A percentile compares a stretch with the other conserved stretches of the same genome.
These are phyloP conservation scores for Cydia amplana DNA, from an alignment of 1,140 invertebrate species.

Conservation along the genomic window DNA sequence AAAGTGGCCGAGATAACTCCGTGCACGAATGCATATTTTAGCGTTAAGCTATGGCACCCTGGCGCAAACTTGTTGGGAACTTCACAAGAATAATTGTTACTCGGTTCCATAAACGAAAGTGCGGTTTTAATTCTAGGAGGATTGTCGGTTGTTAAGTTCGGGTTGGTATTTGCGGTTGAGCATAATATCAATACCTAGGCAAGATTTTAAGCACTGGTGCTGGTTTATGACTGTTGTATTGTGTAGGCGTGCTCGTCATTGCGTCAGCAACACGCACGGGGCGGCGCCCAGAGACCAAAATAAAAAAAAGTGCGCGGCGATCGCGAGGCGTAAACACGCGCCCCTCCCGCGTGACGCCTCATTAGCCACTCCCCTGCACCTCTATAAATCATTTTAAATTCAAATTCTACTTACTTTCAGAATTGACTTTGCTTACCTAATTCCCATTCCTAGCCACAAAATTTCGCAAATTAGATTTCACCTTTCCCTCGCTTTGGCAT, in stretches of 20 bases:
- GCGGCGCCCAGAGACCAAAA: slow-evolving; percentile 59
- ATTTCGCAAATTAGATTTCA: slow-evolving; percentile 76
- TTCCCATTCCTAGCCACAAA: slow-evolving; percentile 68
- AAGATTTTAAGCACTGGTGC: background rate
- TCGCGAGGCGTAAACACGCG: slow-evolving; percentile 66
- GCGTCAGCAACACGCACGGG: slow-evolving; percentile 44
- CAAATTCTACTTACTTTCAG: slow-evolving; percentile 78
- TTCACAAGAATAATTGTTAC: slow-evolving; percentile 70
- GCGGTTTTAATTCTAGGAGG: slow-evolving; percentile 34
- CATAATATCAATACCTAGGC: background rate
- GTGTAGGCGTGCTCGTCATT: slow-evolving; percentile 45
- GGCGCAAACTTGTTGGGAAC: slow-evolving; percentile 70
- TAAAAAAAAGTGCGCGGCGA: slow-evolving; percentile 66
- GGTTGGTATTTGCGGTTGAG: slow-evolving; percentile 5
- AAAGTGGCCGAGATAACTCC: slow-evolving; percentile 70
- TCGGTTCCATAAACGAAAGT: slow-evolving; percentile 45
- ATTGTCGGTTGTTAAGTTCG: background rate
- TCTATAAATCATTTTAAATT: slow-evolving; percentile 80
- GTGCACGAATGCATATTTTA: slow-evolving; percentile 75
- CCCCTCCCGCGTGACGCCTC: slow-evolving; percentile 76
- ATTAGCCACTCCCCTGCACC: slow-evolving; percentile 75
- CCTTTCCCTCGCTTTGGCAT: slow-evolving; percentile 56
- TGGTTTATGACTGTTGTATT: slow-evolving; percentile 24
- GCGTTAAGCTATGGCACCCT: slow-evolving; percentile 66
- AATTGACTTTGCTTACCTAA: slow-evolving; percentile 78